Conservation (phyloP, 92 coral and sea anemone species). For the Actinostola sp. region DNA sequence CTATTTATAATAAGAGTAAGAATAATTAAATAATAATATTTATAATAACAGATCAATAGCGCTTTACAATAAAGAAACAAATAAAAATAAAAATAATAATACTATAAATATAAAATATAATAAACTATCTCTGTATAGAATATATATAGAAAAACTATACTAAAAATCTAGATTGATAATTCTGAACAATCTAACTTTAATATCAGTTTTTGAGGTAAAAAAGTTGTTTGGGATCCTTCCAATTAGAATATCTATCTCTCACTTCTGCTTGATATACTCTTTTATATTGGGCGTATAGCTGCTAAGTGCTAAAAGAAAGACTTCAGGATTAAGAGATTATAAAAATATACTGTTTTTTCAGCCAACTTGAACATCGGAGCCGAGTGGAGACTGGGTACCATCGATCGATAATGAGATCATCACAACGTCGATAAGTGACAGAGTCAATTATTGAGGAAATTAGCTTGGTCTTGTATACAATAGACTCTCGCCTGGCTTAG, state of each 20-base stretch:
- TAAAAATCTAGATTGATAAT: neutral
- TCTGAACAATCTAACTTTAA: neutral
- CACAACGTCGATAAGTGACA: slow-evolving; percentile 69
- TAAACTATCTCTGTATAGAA: too few relatives aligned
- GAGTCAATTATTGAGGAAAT: slow-evolving; percentile 74
- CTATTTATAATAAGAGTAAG: too few relatives aligned
- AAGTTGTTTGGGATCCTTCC: neutral
- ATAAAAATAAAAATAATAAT: too few relatives aligned
- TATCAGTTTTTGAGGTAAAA: too few relatives aligned
- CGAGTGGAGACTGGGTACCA: slow-evolving; percentile 65
- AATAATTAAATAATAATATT: too few relatives aligned
- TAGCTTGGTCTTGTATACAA: slow-evolving; percentile 66
- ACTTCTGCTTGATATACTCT: slow-evolving; percentile 1
- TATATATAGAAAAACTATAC: neutral
- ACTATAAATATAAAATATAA: too few relatives aligned
- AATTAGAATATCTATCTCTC: neutral
- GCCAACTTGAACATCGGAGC: too few relatives aligned
- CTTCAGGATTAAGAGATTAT: slow-evolving; percentile 10
- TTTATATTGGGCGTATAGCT: neutral
- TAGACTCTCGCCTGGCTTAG: slow-evolving; percentile 66
- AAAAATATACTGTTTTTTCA: neutral
- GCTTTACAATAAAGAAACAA: too few relatives aligned
- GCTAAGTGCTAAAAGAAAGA: slow-evolving; percentile 5
- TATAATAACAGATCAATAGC: too few relatives aligned
- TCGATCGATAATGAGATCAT: slow-evolving; percentile 66